Evolutionary conservation across 2,113 vertebrate genomes (phyloP).

Genomic region (Sander vitreus): DNA sequence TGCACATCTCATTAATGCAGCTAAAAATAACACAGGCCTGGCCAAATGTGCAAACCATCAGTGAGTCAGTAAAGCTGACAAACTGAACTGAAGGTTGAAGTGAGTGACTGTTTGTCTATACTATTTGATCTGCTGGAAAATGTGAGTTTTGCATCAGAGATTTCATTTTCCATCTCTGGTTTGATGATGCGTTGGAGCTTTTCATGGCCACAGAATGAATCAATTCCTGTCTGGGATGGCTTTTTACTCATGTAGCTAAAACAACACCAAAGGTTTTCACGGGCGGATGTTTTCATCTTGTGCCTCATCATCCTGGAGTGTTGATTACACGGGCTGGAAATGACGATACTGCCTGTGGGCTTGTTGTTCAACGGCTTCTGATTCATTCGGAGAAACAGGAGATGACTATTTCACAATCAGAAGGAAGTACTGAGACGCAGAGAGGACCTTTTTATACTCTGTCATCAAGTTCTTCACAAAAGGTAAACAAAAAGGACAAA

Average conservation of each 20-base stretch:
- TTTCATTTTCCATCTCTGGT: not conserved
- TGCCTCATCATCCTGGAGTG: conserved; percentile 69
- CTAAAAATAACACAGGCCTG: conserved; percentile 1
- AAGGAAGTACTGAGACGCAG: conserved; percentile 14
- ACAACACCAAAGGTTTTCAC: conserved; percentile 50
- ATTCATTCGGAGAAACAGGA: conserved; percentile 57
- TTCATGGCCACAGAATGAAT: conserved; percentile 55
- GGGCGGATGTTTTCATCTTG: conserved; percentile 65
- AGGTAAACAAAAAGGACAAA: conserved; percentile 57
- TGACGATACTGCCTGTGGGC: conserved; percentile 60
- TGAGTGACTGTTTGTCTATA: conserved; percentile 38
- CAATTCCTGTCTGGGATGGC: conserved; percentile 61
- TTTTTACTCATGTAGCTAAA: conserved; percentile 26
- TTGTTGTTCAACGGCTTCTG: conserved; percentile 58
- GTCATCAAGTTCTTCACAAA: conserved; percentile 52
- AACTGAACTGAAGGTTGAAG: conserved; percentile 3
- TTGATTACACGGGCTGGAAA: conserved; percentile 69
- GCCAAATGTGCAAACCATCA: not conserved
- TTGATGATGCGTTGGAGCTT: conserved; percentile 11
- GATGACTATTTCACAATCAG: conserved; percentile 55
- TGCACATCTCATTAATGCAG: not conserved
- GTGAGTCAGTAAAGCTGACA: not conserved
- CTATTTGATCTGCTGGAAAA: conserved; percentile 9
- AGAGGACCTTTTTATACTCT: conserved; percentile 32
- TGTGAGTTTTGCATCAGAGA: conserved; percentile 2